phyloP scores from a whole-genome alignment of 2,797 vertebrate species.

The Numenius phaeopus region DNA sequence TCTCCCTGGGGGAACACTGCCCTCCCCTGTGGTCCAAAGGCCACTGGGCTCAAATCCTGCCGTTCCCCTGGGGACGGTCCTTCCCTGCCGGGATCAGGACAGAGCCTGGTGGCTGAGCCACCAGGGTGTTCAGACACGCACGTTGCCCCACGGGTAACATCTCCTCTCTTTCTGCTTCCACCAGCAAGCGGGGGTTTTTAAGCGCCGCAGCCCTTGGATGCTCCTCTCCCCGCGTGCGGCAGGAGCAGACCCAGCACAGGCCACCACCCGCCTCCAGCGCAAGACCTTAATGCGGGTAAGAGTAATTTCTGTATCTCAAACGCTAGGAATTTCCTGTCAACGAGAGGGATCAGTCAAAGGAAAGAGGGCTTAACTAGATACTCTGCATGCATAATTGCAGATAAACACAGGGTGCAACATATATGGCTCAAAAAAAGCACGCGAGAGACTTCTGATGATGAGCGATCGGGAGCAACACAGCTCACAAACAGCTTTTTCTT shows the following conservation, averaged over 20 bases:
- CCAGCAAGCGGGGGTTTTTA: not conserved
- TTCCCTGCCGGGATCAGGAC: not conserved
- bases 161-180: not conserved
- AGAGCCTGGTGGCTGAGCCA: fast-evolving
- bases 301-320: constrained; percentile 7
- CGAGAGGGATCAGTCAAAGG: not conserved
- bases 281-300: not conserved
- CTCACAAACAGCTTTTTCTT: not conserved
- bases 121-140: not conserved
- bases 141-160: fast-evolving
- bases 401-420: not conserved
- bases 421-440: not conserved
- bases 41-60: not conserved
- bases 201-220: not conserved
- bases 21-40: not conserved
- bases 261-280: not conserved
- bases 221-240: not conserved
- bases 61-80: fast-evolving
- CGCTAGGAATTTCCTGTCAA: constrained; percentile 44
- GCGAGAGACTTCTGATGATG: not conserved
- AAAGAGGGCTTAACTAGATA: not conserved
- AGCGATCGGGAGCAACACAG: not conserved
- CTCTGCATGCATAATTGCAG: constrained; percentile 29
- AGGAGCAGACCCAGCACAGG: not conserved
- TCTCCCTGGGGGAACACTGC: not conserved